Percentiles rank a stretch among this genome's conserved stretches.
Evolutionary conservation across 2,888 invertebrate species (phyloP).

Genomic region (Conops quadrifasciatus): DNA sequence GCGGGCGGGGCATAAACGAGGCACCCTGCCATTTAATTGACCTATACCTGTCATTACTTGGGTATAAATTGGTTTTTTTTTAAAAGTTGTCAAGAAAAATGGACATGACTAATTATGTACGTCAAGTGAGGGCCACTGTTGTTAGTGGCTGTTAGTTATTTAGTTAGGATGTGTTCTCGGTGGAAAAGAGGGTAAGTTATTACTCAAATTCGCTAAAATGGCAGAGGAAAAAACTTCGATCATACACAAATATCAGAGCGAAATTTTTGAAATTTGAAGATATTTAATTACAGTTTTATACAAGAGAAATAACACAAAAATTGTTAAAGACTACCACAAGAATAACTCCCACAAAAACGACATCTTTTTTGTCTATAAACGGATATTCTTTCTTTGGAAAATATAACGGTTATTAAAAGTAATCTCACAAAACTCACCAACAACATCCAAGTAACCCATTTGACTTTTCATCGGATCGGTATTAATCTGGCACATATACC

Average conservation of each 20-base stretch:
- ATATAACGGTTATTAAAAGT: not conserved
- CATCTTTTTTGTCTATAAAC: no score
- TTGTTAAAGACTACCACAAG: no score
- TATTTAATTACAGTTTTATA: no score
- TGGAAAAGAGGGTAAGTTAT: not conserved
- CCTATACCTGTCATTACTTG: slow-evolving; percentile 34
- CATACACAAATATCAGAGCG: no score
- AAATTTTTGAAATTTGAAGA: no score
- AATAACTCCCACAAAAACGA: no score
- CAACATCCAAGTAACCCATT: slow-evolving; percentile 86
- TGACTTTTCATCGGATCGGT: slow-evolving; percentile 71
- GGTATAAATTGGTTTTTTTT: not conserved
- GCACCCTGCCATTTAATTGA: slow-evolving; percentile 35
- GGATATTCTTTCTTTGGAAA: no score
- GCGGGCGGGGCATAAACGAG: not conserved
- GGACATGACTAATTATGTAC: not conserved
- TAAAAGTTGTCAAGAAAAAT: slow-evolving; percentile 15
- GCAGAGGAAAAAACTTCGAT: no score
- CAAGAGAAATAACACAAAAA: no score
- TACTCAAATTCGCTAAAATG: not conserved
- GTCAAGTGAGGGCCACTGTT: not conserved
- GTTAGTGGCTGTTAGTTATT: not conserved
- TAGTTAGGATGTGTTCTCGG: no score
- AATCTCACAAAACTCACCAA: slow-evolving; percentile 71
- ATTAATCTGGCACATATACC: slow-evolving; percentile 69